phyloP scores from a whole-genome alignment of 2,888 invertebrate genomes.

The Eilema sororculum region DNA sequence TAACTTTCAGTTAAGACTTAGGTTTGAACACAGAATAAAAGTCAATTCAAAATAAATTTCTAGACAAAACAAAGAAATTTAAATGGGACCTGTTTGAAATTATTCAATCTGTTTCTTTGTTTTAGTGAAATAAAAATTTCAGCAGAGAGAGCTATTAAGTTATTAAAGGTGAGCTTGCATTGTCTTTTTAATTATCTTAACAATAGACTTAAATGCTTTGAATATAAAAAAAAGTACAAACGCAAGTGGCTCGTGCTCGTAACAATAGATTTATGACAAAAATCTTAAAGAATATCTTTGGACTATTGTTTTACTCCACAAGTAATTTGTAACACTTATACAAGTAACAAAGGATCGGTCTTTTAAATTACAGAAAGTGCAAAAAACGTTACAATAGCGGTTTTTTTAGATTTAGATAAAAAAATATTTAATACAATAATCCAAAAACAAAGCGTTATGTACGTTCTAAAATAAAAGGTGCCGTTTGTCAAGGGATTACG shows the following conservation, averaged over 20 bases:
- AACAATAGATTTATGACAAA: constrained; percentile 32
- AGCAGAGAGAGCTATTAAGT: background rate
- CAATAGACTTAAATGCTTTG: background rate
- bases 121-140: background rate
- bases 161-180: background rate
- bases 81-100: too few species aligned
- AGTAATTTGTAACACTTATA: constrained; percentile 59
- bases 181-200: background rate
- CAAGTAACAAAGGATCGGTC: constrained; percentile 52
- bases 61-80: too few species aligned
- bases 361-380: constrained; percentile 47
- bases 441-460: constrained; percentile 71
- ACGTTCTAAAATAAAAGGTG: constrained; percentile 75
- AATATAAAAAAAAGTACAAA: constrained; percentile 28
- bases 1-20: too few species aligned
- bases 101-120: background rate
- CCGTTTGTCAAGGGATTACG: constrained; percentile 79
- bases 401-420: constrained; percentile 58
- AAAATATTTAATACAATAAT: constrained; percentile 57
- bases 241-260: constrained; percentile 54
- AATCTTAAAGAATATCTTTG: constrained; percentile 30
- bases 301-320: constrained; percentile 52
- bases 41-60: too few species aligned
- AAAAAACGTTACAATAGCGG: constrained; percentile 53
- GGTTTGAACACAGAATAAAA: too few species aligned